phyloP scores from a whole-genome alignment of 1,140 invertebrate species.

The Ridgeia piscesae region DNA sequence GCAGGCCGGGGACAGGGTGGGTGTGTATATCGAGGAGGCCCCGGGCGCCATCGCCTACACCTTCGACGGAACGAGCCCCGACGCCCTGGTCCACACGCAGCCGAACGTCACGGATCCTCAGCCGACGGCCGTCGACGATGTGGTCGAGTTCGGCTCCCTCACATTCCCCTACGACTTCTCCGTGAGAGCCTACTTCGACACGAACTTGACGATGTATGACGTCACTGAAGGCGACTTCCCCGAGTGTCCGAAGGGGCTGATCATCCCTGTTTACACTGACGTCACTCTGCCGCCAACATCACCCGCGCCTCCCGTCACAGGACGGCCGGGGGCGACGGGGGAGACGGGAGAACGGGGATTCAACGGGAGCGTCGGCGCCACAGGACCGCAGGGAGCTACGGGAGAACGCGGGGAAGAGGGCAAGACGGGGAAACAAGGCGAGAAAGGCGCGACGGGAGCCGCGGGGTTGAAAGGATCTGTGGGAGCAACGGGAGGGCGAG shows the following conservation, averaged over 20 bases:
- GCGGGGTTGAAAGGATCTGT: neutral
- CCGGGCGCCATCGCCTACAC: slow-evolving; percentile 23
- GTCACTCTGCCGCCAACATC: neutral
- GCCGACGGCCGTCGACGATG: neutral
- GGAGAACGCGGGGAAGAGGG: slow-evolving; percentile 8
- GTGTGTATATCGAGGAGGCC: slow-evolving; percentile 21
- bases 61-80: slow-evolving; percentile 14
- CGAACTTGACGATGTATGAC: slow-evolving; percentile 6
- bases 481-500: neutral
- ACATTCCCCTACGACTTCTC: slow-evolving; percentile 25
- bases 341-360: neutral
- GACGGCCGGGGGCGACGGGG: slow-evolving; percentile 15
- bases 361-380: neutral
- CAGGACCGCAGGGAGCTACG: neutral
- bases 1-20: slow-evolving; percentile 11
- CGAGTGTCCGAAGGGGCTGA: neutral
- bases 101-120: neutral
- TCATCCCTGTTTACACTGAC: neutral
- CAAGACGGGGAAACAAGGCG: neutral
- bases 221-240: slow-evolving; percentile 12
- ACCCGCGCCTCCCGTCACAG: slow-evolving; percentile 5
- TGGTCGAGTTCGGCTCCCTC: slow-evolving; percentile 15
- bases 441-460: neutral
- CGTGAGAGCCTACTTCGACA: slow-evolving; percentile 22
- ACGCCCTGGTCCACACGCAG: neutral